A percentile compares a stretch with the other conserved stretches of the same genome.
phyloP scores from a whole-genome alignment of 2,888 invertebrate species.

The Leptura quadrifasciata region DNA sequence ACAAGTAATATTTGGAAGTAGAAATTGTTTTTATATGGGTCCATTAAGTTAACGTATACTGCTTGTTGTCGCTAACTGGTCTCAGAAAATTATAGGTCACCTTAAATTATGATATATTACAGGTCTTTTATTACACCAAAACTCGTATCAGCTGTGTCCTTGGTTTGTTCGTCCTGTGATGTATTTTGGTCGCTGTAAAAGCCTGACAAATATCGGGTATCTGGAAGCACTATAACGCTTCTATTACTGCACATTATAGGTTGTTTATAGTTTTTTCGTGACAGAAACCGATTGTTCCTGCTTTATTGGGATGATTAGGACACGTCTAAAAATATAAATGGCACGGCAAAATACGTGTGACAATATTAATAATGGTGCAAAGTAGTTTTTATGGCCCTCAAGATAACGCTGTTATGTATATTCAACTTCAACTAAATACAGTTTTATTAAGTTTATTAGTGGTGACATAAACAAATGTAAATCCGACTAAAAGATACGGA shows the following conservation, averaged over 20 bases:
- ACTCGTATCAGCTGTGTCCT: background rate
- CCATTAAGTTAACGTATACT: background rate
- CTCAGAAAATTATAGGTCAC: background rate
- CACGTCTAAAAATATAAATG: background rate
- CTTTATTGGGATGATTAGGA: background rate
- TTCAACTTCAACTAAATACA: too few species aligned
- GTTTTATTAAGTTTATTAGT: too few species aligned
- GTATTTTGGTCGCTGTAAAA: background rate
- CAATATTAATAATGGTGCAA: background rate
- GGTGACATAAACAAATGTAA: too few species aligned
- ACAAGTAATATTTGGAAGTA: background rate
- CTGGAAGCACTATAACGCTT: background rate
- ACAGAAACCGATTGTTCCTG: background rate
- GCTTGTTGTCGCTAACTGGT: background rate
- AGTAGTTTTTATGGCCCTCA: too few species aligned
- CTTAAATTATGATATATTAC: background rate
- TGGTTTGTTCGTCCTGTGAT: background rate
- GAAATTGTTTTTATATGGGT: background rate
- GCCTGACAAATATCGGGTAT: background rate
- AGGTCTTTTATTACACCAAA: background rate
- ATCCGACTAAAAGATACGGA: too few species aligned
- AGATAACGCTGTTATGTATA: too few species aligned
- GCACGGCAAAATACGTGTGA: background rate
- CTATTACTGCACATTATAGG: background rate
- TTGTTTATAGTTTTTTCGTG: slow-evolving; percentile 1